A percentile compares a stretch with the other conserved stretches of the same genome.
Evolutionary conservation across 2,888 invertebrate species (phyloP).

Genomic region (Meganola albula): DNA sequence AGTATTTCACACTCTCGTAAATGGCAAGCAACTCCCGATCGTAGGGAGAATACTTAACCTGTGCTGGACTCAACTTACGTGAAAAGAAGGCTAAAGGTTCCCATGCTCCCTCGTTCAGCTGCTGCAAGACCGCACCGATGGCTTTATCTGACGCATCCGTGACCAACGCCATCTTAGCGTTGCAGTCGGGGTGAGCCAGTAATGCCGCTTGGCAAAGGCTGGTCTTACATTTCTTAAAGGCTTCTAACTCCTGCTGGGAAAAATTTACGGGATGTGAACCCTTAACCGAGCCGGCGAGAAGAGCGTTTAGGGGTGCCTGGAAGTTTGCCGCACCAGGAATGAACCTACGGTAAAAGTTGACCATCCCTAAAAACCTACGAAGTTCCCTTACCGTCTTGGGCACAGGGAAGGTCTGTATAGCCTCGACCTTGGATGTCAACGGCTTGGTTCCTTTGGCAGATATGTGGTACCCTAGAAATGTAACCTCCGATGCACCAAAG

Average conservation of each 20-base stretch:
- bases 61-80: slow-evolving; percentile 6
- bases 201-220: slow-evolving; percentile 29
- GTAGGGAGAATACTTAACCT: slow-evolving; percentile 7
- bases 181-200: slow-evolving; percentile 31
- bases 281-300: no score
- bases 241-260: slow-evolving; percentile 14
- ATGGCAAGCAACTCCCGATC: slow-evolving; percentile 7
- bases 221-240: slow-evolving; percentile 29
- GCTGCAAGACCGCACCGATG: slow-evolving; percentile 44
- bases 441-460: slow-evolving; percentile 32
- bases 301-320: slow-evolving; percentile 32
- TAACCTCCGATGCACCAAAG: slow-evolving; percentile 22
- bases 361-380: slow-evolving; percentile 27
- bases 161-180: slow-evolving; percentile 30
- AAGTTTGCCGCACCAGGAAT: slow-evolving; percentile 29
- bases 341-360: slow-evolving; percentile 35
- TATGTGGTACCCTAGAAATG: slow-evolving; percentile 24
- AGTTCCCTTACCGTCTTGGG: slow-evolving; percentile 22
- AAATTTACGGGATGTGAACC: slow-evolving; percentile 28
- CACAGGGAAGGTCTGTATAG: slow-evolving; percentile 19
- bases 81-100: slow-evolving; percentile 11
- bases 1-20: slow-evolving; percentile 29
- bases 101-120: slow-evolving; percentile 15
- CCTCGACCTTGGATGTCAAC: slow-evolving; percentile 30
- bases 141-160: slow-evolving; percentile 44